A percentile compares a stretch with the other conserved stretches of the same genome.
These are phyloP conservation scores for Lates calcarifer DNA, from an alignment of 2,113 vertebrate species.

Conservation along the genomic window DNA sequence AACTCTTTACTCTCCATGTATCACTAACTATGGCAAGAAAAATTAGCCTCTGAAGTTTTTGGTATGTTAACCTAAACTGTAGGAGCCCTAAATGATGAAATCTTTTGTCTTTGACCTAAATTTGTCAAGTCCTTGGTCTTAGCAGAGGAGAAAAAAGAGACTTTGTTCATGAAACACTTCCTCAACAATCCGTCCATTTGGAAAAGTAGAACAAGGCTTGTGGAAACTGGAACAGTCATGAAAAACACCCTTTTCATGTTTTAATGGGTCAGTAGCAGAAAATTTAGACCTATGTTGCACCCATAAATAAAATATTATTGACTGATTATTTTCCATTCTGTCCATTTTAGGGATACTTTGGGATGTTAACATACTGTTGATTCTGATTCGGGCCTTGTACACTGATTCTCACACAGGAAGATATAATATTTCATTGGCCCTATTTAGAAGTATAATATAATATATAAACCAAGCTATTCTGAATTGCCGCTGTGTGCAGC, in stretches of 20 bases:
- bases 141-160: background rate
- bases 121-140: conserved; percentile 16
- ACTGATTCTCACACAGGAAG: too few relatives aligned
- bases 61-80: too few relatives aligned
- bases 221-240: conserved; percentile 34
- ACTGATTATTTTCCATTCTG: background rate
- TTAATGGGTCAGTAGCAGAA: conserved; percentile 1
- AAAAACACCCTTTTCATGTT: background rate
- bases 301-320: background rate
- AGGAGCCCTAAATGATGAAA: background rate
- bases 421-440: too few relatives aligned
- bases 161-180: conserved; percentile 30
- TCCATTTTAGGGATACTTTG: background rate
- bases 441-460: too few relatives aligned
- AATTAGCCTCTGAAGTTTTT: too few relatives aligned
- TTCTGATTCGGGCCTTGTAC: background rate
- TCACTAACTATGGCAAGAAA: too few relatives aligned
- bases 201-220: conserved; percentile 45
- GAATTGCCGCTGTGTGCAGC: too few relatives aligned
- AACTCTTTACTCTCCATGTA: too few relatives aligned
- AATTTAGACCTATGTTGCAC: background rate
- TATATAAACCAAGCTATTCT: too few relatives aligned
- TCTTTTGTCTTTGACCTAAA: conserved; percentile 29
- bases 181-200: conserved; percentile 15
- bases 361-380: background rate